Evolutionary conservation across 2,797 vertebrate genomes (phyloP).

Genomic region (Tapera naevia): DNA sequence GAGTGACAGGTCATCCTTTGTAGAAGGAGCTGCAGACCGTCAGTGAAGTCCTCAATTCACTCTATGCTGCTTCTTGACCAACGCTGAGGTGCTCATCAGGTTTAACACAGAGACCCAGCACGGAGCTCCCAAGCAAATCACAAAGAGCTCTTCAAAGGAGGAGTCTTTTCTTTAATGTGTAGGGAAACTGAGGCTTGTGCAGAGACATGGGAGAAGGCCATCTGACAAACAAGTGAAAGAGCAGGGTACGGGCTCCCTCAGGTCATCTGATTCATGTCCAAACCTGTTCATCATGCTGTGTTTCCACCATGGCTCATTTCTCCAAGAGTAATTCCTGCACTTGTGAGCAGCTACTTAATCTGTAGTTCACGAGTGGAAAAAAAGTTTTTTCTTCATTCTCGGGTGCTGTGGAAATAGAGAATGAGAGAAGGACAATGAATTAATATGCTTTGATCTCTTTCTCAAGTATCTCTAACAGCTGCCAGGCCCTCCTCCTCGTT

Average conservation of each 20-base stretch:
- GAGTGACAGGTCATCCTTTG: background rate
- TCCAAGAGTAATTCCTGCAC: background rate
- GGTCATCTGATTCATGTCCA: background rate
- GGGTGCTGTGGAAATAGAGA: background rate
- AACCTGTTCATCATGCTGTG: background rate
- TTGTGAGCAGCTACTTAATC: background rate
- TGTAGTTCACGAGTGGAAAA: accelerated
- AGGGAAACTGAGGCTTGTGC: background rate
- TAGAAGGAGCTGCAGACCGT: background rate
- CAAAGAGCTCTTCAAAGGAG: background rate
- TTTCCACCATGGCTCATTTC: background rate
- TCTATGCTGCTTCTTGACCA: background rate
- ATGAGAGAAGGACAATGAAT: background rate
- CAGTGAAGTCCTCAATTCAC: background rate
- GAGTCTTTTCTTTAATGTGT: background rate
- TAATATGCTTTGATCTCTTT: background rate
- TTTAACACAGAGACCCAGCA: background rate
- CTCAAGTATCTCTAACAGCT: background rate
- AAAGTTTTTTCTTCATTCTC: background rate
- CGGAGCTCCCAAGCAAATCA: background rate
- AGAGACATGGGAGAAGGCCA: background rate
- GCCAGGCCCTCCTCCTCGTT: background rate
- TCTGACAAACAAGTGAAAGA: background rate
- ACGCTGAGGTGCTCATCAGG: background rate
- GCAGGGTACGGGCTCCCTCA: background rate